Evolutionary conservation across 2,888 invertebrate species (phyloP), one percentile per base, ranked within the genome.

Genomic region (Sphaeridia pumilis): DNA sequence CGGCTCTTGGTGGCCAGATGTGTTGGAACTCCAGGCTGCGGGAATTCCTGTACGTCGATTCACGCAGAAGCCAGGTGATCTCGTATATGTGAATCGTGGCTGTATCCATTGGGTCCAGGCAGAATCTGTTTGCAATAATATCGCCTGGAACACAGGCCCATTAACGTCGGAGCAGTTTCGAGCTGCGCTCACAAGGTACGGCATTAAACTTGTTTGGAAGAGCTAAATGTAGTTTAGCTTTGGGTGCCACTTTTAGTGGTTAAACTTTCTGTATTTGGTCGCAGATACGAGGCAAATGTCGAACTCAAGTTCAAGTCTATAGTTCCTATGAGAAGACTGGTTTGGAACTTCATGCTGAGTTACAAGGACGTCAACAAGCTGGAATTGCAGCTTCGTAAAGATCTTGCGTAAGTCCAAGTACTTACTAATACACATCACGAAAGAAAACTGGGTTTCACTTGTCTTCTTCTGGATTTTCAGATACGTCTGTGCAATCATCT

Each of bases 101-200:
- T 66, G 66, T 55, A 67, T 70, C 17, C 69, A 70, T 59, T 70
- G 70, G 70, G 69, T 70, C 14, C 70, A 70, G 56, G 69, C 70
- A 24, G 64, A 66, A 21, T 75, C 75, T 27, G 76, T 76, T 75
- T 78, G 78, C 68, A 78, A 78, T 67, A 78, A 78, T 67, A 76
- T 78, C 49, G 77, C 78, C 1, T 78, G 78, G 78, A 78, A 78
- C 63, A 76, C 78, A 22, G 78, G 76, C 2, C 77, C 78, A 28
- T 66, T 77, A 58, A 75, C 73, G 17, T 68, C 71, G 7, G 41
- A 14, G 20, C 49, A 49, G 28, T 49, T 25, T 24, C 41, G 41
- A 17, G 49, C 49, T 41, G 38, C 41, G 2, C 21, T 41, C 4
- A 31, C 26, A 17, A 36, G 49, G 49, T 46, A 46, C n/a, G 28